phyloP scores from a whole-genome alignment of 2,113 vertebrate species.

The Urocitellus parryii region DNA sequence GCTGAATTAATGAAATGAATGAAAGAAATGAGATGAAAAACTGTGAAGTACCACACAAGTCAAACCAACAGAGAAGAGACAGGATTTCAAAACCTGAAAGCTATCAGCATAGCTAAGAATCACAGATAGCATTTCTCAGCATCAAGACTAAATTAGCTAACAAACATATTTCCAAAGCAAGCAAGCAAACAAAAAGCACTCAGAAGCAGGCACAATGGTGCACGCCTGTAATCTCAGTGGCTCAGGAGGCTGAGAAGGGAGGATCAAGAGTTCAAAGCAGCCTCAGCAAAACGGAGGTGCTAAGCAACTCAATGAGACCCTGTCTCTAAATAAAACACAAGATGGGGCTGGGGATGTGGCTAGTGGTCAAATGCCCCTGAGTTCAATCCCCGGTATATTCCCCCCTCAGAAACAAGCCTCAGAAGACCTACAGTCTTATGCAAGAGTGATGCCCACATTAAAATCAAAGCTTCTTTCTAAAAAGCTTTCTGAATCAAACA shows the following conservation, averaged over 20 bases:
- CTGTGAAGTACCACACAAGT: neutral
- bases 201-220: too few species aligned
- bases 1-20: neutral
- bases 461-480: neutral
- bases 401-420: neutral
- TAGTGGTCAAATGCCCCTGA: too few species aligned
- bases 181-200: neutral
- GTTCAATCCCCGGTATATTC: too few species aligned
- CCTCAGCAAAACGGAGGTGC: too few species aligned
- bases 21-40: neutral
- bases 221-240: too few species aligned
- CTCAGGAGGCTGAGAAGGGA: too few species aligned
- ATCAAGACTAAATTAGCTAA: neutral
- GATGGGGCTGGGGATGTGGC: too few species aligned
- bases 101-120: constrained; percentile 21
- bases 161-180: neutral
- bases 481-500: neutral
- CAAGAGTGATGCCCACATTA: neutral
- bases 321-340: too few species aligned
- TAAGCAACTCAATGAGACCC: too few species aligned
- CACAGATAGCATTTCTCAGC: neutral
- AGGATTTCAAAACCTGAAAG: constrained; percentile 41
- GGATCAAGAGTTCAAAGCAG: too few species aligned
- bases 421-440: neutral
- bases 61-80: neutral